Base-by-base conservation (phyloP, 2,113 vertebrate species). In the Chelonoidis abingdonii region DNA sequence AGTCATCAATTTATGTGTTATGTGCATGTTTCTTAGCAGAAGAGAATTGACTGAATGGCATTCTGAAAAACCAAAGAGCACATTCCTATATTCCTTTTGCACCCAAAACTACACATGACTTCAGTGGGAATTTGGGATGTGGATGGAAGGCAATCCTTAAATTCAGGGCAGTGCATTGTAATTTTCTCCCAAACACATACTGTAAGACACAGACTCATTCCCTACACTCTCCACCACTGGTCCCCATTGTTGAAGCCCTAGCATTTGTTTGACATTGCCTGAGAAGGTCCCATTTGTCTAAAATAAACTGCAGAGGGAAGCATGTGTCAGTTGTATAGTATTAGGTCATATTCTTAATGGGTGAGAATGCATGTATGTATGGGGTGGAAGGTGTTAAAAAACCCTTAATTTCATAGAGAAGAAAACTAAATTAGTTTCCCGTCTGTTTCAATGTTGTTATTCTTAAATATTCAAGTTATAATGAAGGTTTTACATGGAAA, bases 271-370 rank as follows among this genome's bases (percentile, higher is more conserved):
- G 38, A 52, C 1, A 1, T 79, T 27, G 2, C 6, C 11, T 72
- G 47, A 3, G 21, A 69, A 53, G 38, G 35, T 38, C 50, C 49
- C 50, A 6, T 17, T 78, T 24, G 3, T 76, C 21, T 0, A 2
- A 89, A 62, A 53, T 57, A 62, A 91, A 38, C 1, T 11, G 69
- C 31, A 72, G 52, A 93, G 1, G n/a, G 35, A 72, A 72, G 41
- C 1, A 3, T 17, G 5, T 78, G 24, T 89, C n/a, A 44, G n/a
- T 72, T 4, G 0, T n/a, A n/a, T 19, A 12, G 25, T 50, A 35
- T 16, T 47, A 84, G 24, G 12, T 29, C 57, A 17, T 29, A 41
- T 87, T 92, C 59, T 44, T 86, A 8, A 80, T 69, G 52, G 2
- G 4, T 52, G 24, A 25, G 94, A 92, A 59, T 31, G 1, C 3